phyloP scores from a whole-genome alignment of 2,113 vertebrate species.

The Dromas ardeola region DNA sequence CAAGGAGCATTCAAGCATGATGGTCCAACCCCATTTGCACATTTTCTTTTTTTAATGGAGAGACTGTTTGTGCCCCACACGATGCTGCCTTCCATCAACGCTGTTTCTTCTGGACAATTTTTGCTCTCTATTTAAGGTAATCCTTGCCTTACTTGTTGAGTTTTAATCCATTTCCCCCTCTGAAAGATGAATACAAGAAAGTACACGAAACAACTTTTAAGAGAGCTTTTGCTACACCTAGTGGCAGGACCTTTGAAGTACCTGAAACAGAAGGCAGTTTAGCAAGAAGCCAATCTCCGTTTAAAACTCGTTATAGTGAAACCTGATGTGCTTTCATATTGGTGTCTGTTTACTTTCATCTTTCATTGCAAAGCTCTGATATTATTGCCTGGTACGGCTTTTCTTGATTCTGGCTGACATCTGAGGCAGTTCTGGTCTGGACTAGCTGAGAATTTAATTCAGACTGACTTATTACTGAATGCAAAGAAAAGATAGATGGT shows the following conservation, averaged over 20 bases:
- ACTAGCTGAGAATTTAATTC: not conserved
- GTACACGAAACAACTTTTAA: not conserved
- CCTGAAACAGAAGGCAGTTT: not conserved
- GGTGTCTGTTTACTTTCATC: not conserved
- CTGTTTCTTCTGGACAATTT: not conserved
- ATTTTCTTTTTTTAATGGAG: not conserved
- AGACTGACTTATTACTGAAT: not conserved
- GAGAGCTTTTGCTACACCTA: constrained; percentile 65
- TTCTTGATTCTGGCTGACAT: not conserved
- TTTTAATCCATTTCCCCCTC: not conserved
- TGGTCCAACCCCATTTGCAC: not conserved
- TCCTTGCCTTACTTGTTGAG: not conserved
- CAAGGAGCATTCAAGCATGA: not conserved
- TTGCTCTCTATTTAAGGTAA: not conserved
- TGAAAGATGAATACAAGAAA: not conserved
- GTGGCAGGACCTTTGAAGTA: constrained; percentile 33
- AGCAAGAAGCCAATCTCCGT: not conserved
- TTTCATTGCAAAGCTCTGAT: not conserved
- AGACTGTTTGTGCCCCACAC: not conserved
- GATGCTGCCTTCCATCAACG: not conserved
- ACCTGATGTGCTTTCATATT: not conserved
- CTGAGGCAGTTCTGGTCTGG: not conserved
- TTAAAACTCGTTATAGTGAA: not conserved
- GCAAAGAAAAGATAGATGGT: not conserved
- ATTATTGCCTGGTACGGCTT: not conserved